Conservation (phyloP, 2,113 vertebrate genomes). For the Sylvietta virens region DNA sequence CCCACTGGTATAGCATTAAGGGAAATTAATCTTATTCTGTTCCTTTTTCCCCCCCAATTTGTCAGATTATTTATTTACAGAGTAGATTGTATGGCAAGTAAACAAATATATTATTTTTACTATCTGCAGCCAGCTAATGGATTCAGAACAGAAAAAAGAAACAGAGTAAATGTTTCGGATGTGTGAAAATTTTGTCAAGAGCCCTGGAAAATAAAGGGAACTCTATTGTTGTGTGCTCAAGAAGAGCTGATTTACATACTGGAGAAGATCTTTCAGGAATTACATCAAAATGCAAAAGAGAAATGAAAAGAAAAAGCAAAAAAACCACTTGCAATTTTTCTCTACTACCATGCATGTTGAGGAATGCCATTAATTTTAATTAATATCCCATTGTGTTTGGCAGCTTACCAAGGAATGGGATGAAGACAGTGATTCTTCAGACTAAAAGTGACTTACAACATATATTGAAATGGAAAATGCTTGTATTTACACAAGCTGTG, state of each 20-base stretch:
- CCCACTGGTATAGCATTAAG: conserved; percentile 19
- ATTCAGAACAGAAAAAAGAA: conserved; percentile 62
- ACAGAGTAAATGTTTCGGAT: conserved; percentile 52
- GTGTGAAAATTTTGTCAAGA: conserved; percentile 54
- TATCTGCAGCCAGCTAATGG: background rate
- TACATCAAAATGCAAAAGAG: conserved; percentile 50
- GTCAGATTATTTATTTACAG: conserved; percentile 67
- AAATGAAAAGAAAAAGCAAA: background rate
- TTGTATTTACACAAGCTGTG: conserved; percentile 63
- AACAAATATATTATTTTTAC: conserved; percentile 66
- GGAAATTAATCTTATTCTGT: conserved; percentile 53
- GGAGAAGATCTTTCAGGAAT: conserved; percentile 68
- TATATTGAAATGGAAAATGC: conserved; percentile 58
- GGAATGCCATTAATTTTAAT: conserved; percentile 72
- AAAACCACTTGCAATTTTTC: background rate
- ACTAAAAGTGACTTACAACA: conserved; percentile 47
- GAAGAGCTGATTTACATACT: conserved; percentile 70
- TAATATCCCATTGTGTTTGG: conserved; percentile 73
- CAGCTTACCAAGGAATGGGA: conserved; percentile 63
- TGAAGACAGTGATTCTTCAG: conserved; percentile 66
- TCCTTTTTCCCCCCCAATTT: conserved; percentile 38
- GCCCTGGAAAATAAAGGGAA: conserved; percentile 66
- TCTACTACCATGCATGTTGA: conserved; percentile 56
- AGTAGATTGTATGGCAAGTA: conserved; percentile 38
- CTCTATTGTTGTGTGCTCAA: conserved; percentile 59